These are phyloP conservation scores for Ommatoiulus sabulosus DNA, from an alignment of 2,888 invertebrate species.

Conservation along the genomic window DNA sequence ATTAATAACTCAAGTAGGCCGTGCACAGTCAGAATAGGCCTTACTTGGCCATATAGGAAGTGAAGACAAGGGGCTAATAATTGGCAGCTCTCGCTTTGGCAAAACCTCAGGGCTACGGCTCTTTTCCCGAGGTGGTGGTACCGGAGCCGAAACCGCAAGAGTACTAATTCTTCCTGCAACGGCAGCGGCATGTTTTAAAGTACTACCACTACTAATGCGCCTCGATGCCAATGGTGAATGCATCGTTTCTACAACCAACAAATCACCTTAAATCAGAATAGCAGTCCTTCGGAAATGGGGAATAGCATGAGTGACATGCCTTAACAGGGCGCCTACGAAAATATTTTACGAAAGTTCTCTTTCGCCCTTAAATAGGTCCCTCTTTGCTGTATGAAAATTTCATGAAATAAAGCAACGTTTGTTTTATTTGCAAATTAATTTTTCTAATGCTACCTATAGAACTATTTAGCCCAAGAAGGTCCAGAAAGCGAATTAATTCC, in stretches of 20 bases:
- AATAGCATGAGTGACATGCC: background rate
- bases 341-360: background rate
- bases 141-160: slow-evolving; percentile 58
- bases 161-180: slow-evolving; percentile 58
- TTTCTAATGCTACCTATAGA: too few relatives aligned
- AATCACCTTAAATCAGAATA: slow-evolving; percentile 25
- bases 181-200: slow-evolving; percentile 76
- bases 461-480: background rate
- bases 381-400: background rate
- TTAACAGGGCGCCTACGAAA: background rate
- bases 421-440: too few relatives aligned
- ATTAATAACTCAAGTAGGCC: background rate
- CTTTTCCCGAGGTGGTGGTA: slow-evolving; percentile 57
- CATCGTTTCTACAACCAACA: slow-evolving; percentile 52
- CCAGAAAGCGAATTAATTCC: background rate
- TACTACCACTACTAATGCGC: slow-evolving; percentile 90
- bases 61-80: slow-evolving; percentile 88
- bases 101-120: slow-evolving; percentile 57
- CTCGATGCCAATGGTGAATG: slow-evolving; percentile 77
- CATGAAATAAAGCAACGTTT: too few relatives aligned
- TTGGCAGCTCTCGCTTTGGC: slow-evolving; percentile 73
- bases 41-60: slow-evolving; percentile 89
- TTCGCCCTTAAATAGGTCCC: background rate
- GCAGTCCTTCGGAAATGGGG: background rate
- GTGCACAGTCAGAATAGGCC: slow-evolving; percentile 63